Base-by-base conservation (phyloP, 2,113 vertebrate species). In the Nyctereutes procyonoides region DNA sequence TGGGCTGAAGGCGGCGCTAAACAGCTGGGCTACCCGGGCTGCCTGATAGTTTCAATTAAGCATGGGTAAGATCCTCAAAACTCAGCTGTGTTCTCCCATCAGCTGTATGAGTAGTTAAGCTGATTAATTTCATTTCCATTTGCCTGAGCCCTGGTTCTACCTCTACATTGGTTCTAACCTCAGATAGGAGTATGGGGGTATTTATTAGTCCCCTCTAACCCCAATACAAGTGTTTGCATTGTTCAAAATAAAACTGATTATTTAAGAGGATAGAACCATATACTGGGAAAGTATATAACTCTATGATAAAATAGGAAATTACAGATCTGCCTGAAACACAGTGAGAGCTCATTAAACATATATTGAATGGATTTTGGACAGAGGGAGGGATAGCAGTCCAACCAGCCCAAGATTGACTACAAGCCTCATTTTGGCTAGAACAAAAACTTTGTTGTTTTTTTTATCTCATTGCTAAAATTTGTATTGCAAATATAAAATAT, bases 201-300 rank as follows among this genome's bases (percentile, higher is more conserved):
- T 74, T 87, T 81, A 73, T 88, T 89, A 93, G 51, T 88, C 67
- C 15, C 10, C 51, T 95, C 63, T 88, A 76, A 28, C 2, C 43
- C 38, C 35, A 67, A 88, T 2, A 58, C 1, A 93, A 63, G 32
- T 9, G 5, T 63, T 86, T 69, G 93, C 7, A 10, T 24, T 89
- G 24, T 81, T 96, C 20, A 93, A 88, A 93, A 63, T n/a, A 51
- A 96, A 83, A 88, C 22, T 65, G 15, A 62, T 88, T 73, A 48
- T 53, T 82, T 80, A 93, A 95, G 35, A 22, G 19, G 11, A 87
- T 80, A 80, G 28, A 96, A 77, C 38, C n/a, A 76, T 65, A 43
- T 65, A 63, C 56, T 19, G n/a, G 71, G 76, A 88, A 81, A 60
- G 8, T 85, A 48, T 55, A 73, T 62, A 76, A 71, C 32, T 71